Percentiles rank a stretch among this genome's conserved stretches.
These are phyloP conservation scores for Andrena bucephala DNA, from an alignment of 2,888 invertebrate genomes.

Conservation along the genomic window DNA sequence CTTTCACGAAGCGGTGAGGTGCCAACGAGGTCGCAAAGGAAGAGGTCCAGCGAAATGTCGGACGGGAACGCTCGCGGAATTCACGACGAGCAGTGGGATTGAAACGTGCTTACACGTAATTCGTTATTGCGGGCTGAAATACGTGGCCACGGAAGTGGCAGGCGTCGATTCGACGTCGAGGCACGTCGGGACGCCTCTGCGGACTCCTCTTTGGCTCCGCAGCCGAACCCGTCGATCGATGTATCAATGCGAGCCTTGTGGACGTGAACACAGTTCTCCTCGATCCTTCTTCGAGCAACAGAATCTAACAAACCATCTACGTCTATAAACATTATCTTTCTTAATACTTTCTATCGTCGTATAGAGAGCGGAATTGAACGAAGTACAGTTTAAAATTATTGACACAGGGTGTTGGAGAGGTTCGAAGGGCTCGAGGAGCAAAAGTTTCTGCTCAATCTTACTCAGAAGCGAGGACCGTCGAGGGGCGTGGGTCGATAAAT, in stretches of 20 bases:
- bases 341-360: neutral
- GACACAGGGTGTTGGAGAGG: no score
- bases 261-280: neutral
- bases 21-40: constrained; percentile 25
- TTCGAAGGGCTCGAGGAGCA: neutral
- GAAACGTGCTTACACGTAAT: constrained; percentile 56
- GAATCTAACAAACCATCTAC: neutral
- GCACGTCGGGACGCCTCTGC: constrained; percentile 60
- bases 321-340: neutral
- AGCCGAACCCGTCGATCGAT: constrained; percentile 36
- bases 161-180: constrained; percentile 57
- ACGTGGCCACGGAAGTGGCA: constrained; percentile 43
- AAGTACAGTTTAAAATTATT: no score
- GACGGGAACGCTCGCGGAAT: constrained; percentile 28
- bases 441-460: neutral
- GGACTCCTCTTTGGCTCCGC: constrained; percentile 32
- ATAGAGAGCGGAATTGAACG: no score
- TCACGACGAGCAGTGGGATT: constrained; percentile 35
- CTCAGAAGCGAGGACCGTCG: neutral
- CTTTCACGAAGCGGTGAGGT: neutral
- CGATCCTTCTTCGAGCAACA: neutral
- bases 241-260: constrained; percentile 22
- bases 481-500: neutral
- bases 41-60: constrained; percentile 30
- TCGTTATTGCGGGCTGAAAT: constrained; percentile 56